Evolutionary conservation across 2,113 vertebrate genomes (phyloP).

Genomic region (Paracanthobrama guichenoti): DNA sequence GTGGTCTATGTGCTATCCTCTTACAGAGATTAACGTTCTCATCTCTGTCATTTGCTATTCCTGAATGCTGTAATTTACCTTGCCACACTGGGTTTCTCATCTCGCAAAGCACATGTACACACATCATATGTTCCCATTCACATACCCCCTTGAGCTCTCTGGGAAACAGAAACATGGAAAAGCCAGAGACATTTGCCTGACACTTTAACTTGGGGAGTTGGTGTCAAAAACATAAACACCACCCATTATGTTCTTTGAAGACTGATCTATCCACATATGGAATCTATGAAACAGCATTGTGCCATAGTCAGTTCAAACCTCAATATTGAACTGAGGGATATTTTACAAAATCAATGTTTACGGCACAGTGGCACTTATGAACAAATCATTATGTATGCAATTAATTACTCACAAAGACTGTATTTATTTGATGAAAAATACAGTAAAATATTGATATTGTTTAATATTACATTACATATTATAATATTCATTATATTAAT

Average conservation of each 20-base stretch:
- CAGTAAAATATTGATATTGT: background rate
- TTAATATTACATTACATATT: background rate
- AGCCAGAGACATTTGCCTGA: background rate
- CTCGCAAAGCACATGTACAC: conserved; percentile 15
- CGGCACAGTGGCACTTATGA: background rate
- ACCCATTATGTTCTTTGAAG: conserved; percentile 5
- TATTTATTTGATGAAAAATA: background rate
- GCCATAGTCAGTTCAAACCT: conserved; percentile 27
- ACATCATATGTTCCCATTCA: conserved; percentile 16
- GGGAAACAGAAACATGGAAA: conserved; percentile 17
- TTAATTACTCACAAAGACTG: background rate
- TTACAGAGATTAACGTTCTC: conserved; percentile 16
- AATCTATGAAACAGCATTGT: conserved; percentile 23
- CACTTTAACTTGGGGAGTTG: conserved; percentile 4
- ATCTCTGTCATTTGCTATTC: conserved; percentile 45
- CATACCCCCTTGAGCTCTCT: conserved; percentile 11
- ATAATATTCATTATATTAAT: background rate
- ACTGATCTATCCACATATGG: conserved; percentile 9
- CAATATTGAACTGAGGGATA: background rate
- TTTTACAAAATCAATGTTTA: background rate
- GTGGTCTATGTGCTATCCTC: conserved; percentile 26
- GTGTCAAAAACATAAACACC: conserved; percentile 24
- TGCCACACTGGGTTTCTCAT: conserved; percentile 35
- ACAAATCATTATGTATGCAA: no score
- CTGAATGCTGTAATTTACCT: conserved; percentile 49